Percentiles rank a stretch among this genome's conserved stretches.
Conservation (phyloP, 2,113 vertebrate species). For the Telmatochromis bifrenatus region DNA sequence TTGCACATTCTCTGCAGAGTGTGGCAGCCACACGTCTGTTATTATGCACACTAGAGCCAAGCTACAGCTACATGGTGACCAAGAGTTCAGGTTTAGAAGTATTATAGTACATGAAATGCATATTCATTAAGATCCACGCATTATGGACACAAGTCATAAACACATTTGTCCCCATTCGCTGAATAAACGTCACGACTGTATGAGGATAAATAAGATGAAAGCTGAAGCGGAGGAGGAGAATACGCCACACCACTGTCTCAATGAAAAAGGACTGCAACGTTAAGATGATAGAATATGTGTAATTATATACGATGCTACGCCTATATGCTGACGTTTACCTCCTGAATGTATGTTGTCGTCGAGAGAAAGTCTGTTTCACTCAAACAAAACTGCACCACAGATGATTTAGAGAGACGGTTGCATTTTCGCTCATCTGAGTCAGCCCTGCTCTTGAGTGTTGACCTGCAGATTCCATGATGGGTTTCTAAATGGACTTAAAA, state of each 20-base stretch:
- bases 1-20: conserved; percentile 23
- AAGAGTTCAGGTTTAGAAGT: conserved; percentile 21
- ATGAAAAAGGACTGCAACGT: background rate
- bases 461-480: background rate
- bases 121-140: background rate
- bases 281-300: background rate
- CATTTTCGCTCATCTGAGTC: background rate
- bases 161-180: conserved; percentile 7
- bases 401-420: background rate
- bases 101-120: background rate
- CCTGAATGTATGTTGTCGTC: conserved; percentile 33
- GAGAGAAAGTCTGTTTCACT: background rate
- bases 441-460: background rate
- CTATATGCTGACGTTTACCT: background rate
- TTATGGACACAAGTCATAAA: background rate
- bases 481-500: background rate
- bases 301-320: background rate
- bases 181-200: background rate
- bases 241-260: background rate
- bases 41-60: conserved; percentile 21
- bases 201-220: background rate
- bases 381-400: background rate
- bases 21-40: background rate
- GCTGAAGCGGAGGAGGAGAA: background rate
- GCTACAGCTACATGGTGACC: background rate